phyloP scores from a whole-genome alignment of 2,888 invertebrate genomes.

The Agonopterix subpropinquella region DNA sequence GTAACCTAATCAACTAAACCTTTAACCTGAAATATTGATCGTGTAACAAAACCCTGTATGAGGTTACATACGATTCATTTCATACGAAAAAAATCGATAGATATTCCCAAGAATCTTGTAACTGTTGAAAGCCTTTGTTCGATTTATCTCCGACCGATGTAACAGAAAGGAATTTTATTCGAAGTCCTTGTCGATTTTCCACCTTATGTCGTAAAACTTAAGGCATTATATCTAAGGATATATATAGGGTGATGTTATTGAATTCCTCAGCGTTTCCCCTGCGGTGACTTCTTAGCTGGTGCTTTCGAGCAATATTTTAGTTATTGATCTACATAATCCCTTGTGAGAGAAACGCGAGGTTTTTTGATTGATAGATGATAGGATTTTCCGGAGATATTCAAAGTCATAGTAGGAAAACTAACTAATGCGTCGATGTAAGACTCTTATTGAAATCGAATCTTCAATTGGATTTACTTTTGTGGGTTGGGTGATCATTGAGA shows the following conservation, averaged over 20 bases:
- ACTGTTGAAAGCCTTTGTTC: slow-evolving; percentile 6
- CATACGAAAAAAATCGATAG: background rate
- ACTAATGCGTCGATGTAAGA: too few species aligned
- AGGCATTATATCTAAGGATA: slow-evolving; percentile 17
- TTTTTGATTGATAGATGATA: slow-evolving; percentile 13
- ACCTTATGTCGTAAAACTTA: slow-evolving; percentile 18
- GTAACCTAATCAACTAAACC: too few species aligned
- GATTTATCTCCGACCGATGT: slow-evolving; percentile 9
- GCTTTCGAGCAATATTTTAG: slow-evolving; percentile 38
- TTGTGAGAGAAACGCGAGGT: slow-evolving; percentile 22
- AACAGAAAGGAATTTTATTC: slow-evolving; percentile 22
- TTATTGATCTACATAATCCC: slow-evolving; percentile 46
- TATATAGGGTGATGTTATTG: slow-evolving; percentile 47
- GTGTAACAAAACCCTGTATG: background rate
- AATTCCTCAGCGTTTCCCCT: slow-evolving; percentile 35
- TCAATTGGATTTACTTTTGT: too few species aligned
- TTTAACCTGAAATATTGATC: too few species aligned
- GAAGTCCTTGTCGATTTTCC: slow-evolving; percentile 14
- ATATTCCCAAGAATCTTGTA: slow-evolving; percentile 1
- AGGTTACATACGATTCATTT: background rate
- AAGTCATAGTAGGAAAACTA: too few species aligned
- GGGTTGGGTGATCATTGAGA: too few species aligned
- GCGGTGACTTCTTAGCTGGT: slow-evolving; percentile 27
- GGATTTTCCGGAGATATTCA: background rate
- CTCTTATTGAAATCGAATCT: too few species aligned